A percentile compares a stretch with the other conserved stretches of the same genome.
Evolutionary conservation across 2,797 vertebrate genomes (phyloP).

Genomic region (Aulostomus chinensis): DNA sequence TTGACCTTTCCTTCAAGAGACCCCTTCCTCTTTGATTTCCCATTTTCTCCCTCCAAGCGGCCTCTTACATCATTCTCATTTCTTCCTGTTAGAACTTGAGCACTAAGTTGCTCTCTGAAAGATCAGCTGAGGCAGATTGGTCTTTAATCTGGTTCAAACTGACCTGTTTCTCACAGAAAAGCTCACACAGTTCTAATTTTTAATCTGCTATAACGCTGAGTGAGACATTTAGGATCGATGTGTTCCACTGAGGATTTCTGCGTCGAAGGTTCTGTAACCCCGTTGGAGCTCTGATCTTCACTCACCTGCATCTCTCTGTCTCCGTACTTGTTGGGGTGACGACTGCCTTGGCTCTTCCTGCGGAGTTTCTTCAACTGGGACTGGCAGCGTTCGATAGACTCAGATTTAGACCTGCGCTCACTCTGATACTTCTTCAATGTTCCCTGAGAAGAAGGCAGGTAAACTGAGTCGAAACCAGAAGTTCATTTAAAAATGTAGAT

Average conservation of each 20-base stretch:
- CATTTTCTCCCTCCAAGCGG: conserved; percentile 4
- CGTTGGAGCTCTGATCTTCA: too few species aligned
- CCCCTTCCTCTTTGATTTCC: conserved; percentile 7
- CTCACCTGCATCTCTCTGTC: conserved; percentile 88
- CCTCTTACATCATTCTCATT: conserved; percentile 41
- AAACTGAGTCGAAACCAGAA: too few species aligned
- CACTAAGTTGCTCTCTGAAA: conserved; percentile 37
- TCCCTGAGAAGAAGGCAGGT: conserved; percentile 64
- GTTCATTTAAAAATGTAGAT: too few species aligned
- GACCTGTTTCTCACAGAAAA: conserved; percentile 37
- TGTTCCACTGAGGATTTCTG: conserved; percentile 13
- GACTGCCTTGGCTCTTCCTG: conserved; percentile 85
- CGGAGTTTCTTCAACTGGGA: conserved; percentile 88
- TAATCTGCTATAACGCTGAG: conserved; percentile 34
- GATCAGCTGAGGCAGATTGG: conserved; percentile 63
- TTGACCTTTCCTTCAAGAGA: conserved; percentile 43
- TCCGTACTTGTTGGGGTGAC: conserved; percentile 88
- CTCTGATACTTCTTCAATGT: conserved; percentile 89
- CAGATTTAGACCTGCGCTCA: conserved; percentile 82
- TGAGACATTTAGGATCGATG: conserved; percentile 18
- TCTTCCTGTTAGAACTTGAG: conserved; percentile 5
- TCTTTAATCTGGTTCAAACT: conserved; percentile 54
- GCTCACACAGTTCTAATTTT: conserved; percentile 14
- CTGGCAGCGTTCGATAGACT: conserved; percentile 87
- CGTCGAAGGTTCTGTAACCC: too few species aligned